A percentile compares a stretch with the other conserved stretches of the same genome.
phyloP scores from a whole-genome alignment of 2,888 invertebrate species.

The Rhagonycha fulva region DNA sequence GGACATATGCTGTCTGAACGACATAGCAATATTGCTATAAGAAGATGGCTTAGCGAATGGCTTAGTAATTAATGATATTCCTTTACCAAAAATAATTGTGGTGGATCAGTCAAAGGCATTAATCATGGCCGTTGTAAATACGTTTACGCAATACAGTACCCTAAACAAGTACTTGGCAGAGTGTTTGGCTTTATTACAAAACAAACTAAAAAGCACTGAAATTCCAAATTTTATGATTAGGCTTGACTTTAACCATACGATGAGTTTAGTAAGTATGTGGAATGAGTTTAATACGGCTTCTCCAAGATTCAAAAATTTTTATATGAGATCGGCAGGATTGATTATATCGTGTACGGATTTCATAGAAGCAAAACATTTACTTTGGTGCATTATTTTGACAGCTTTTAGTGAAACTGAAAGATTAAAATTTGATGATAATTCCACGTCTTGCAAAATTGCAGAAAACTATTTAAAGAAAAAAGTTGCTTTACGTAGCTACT shows the following conservation, averaged over 20 bases:
- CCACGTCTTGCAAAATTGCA: not conserved
- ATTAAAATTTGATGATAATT: not conserved
- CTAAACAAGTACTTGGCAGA: not conserved
- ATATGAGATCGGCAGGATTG: not conserved
- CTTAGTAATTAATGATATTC: not conserved
- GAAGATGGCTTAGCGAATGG: not conserved
- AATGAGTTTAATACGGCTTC: not conserved
- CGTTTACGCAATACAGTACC: not conserved
- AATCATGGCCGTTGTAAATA: not conserved
- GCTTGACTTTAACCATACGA: not conserved
- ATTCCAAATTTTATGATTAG: not conserved
- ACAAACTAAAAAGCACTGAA: not conserved
- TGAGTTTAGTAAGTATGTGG: not conserved
- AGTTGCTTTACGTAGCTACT: not conserved
- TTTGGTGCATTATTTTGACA: not conserved
- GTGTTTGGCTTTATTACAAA: not conserved
- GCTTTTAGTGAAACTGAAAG: not conserved
- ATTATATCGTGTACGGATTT: not conserved
- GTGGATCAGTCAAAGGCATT: not conserved
- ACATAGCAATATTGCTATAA: conserved; percentile 1
- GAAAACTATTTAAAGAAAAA: not conserved
- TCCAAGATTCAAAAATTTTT: not conserved
- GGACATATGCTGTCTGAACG: not conserved
- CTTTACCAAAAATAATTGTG: not conserved
- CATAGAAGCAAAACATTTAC: not conserved